A percentile compares a stretch with the other conserved stretches of the same genome.
Evolutionary conservation across 2,888 invertebrate species (phyloP).

Genomic region (Pristionchus arcanus): DNA sequence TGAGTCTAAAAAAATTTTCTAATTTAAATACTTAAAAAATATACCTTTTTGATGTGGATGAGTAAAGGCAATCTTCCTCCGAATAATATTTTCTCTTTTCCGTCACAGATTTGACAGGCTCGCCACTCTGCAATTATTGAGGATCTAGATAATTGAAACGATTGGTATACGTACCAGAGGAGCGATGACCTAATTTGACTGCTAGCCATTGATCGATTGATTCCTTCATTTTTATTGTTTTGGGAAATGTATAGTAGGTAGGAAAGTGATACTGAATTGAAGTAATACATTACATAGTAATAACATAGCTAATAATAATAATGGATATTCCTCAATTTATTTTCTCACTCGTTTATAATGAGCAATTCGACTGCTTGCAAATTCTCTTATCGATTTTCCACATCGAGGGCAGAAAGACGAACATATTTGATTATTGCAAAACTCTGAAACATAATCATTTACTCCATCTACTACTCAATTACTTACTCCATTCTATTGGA

Average conservation of each 20-base stretch:
- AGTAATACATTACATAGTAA: not conserved
- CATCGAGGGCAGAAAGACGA: not conserved
- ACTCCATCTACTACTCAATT: not conserved
- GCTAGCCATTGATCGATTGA: not conserved
- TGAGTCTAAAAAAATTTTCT: not conserved
- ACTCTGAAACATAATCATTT: too few relatives aligned
- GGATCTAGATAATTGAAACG: too few relatives aligned
- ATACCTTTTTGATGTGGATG: not conserved
- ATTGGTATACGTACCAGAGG: not conserved
- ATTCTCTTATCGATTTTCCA: not conserved
- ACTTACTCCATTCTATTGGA: not conserved
- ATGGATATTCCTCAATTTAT: not conserved
- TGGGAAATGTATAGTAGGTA: not conserved
- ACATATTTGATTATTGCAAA: too few relatives aligned
- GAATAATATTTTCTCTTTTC: not conserved
- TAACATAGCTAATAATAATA: too few relatives aligned
- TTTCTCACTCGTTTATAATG: not conserved
- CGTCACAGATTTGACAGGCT: not conserved
- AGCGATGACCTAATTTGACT: not conserved
- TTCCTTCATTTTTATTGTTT: not conserved
- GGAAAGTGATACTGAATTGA: not conserved
- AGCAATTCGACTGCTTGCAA: not conserved
- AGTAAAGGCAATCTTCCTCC: not conserved
- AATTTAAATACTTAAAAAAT: not conserved
- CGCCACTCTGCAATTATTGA: not conserved